Evolutionary conservation across 2,888 invertebrate species (phyloP).

Genomic region (Rhorus exstirpatorius): DNA sequence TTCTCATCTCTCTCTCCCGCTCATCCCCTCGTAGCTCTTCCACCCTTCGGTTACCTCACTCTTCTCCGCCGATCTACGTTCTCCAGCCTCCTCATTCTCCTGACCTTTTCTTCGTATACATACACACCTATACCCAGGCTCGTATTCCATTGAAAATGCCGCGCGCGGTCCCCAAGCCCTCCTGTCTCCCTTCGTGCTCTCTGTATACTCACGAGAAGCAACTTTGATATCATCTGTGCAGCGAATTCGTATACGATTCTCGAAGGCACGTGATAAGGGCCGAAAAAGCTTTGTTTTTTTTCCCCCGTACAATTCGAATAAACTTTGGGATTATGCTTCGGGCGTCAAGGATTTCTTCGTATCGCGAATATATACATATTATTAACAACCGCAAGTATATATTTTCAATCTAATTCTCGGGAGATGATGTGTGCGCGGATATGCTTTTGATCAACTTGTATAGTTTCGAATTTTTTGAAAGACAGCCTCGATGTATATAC

Average conservation of each 20-base stretch:
- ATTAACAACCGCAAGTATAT: background rate
- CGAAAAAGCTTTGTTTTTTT: background rate
- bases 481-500: no score
- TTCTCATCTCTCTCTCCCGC: slow-evolving; percentile 27
- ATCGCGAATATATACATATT: background rate
- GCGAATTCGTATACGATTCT: slow-evolving; percentile 26
- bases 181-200: slow-evolving; percentile 35
- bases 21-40: slow-evolving; percentile 39
- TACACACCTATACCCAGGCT: slow-evolving; percentile 15
- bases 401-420: background rate
- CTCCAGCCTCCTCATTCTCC: slow-evolving; percentile 54
- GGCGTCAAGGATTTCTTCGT: background rate
- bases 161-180: slow-evolving; percentile 26
- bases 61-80: slow-evolving; percentile 60
- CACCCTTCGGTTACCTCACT: slow-evolving; percentile 44
- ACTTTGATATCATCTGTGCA: slow-evolving; percentile 53
- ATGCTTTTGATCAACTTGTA: background rate
- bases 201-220: slow-evolving; percentile 65
- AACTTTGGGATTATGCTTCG: background rate
- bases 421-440: no score
- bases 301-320: background rate
- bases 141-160: slow-evolving; percentile 43
- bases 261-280: background rate
- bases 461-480: no score
- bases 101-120: slow-evolving; percentile 10